Evolutionary conservation across 2,797 vertebrate species (phyloP).

Genomic region (Heteromormyrus szaboi): DNA sequence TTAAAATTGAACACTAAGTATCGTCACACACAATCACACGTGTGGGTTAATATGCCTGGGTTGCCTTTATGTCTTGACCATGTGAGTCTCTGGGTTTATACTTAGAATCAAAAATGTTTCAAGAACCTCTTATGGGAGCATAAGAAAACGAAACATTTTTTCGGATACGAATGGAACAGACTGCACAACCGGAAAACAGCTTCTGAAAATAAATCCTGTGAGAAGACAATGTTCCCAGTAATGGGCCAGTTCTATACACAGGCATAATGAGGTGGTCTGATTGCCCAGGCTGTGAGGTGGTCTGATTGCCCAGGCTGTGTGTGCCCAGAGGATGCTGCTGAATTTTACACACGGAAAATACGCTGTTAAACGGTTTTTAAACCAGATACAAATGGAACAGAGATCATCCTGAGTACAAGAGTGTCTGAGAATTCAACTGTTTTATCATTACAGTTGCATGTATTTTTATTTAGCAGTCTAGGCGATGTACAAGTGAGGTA

Average conservation of each 20-base stretch:
- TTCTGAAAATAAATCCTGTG: neutral
- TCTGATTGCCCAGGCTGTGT: neutral
- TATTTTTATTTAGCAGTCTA: neutral
- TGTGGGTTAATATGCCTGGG: neutral
- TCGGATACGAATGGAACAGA: neutral
- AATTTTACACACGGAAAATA: constrained; percentile 15
- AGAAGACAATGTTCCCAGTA: constrained; percentile 1
- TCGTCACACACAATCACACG: neutral
- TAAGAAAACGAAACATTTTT: neutral
- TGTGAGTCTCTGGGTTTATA: neutral
- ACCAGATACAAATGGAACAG: constrained; percentile 51
- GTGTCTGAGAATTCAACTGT: constrained; percentile 44
- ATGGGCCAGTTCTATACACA: neutral
- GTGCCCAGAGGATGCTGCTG: constrained; percentile 9
- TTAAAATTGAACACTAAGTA: neutral
- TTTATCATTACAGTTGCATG: constrained; percentile 24
- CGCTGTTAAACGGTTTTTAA: constrained; percentile 27
- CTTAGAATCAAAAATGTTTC: neutral
- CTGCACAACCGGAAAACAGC: neutral
- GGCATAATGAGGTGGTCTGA: neutral
- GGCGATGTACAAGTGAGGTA: neutral
- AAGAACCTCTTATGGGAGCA: neutral
- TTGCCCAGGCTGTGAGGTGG: neutral
- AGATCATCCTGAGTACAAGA: constrained; percentile 39
- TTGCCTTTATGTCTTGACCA: neutral